Conservation (phyloP, 2,113 vertebrate genomes). For the Mugil cephalus region DNA sequence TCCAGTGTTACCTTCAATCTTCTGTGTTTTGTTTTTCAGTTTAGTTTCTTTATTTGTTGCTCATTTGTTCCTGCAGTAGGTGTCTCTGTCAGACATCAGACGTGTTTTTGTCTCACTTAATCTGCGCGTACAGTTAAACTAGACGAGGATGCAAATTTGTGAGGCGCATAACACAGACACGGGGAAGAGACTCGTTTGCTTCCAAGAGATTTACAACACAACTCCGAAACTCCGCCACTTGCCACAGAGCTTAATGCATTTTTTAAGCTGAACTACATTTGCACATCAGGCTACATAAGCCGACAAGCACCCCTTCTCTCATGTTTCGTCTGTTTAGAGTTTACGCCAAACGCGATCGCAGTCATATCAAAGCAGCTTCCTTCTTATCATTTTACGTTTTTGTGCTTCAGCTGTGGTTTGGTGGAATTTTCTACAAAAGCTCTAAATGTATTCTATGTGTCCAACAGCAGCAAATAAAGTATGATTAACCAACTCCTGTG, state of each 20-base stretch:
- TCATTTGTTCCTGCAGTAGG: too few species aligned
- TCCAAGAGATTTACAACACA: neutral
- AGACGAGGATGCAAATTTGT: neutral
- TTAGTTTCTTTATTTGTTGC: too few species aligned
- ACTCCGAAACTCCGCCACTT: slow-evolving; percentile 3
- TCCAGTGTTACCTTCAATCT: too few species aligned
- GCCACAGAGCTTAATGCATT: slow-evolving; percentile 13
- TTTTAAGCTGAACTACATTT: slow-evolving; percentile 1
- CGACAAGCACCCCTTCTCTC: neutral
- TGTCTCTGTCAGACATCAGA: neutral
- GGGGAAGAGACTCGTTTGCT: neutral
- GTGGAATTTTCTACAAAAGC: neutral
- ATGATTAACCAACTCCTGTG: neutral
- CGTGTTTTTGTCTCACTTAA: neutral
- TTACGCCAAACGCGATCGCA: neutral
- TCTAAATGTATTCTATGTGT: neutral
- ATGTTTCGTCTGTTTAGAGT: neutral
- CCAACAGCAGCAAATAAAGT: neutral
- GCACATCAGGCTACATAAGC: slow-evolving; percentile 5
- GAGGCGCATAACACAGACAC: neutral
- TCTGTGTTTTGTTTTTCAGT: too few species aligned
- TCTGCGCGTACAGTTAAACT: neutral
- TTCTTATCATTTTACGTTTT: too few species aligned
- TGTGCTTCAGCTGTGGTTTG: too few species aligned
- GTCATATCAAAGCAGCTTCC: neutral